Percentiles rank a stretch among this genome's conserved stretches.
phyloP scores from a whole-genome alignment of 2,113 vertebrate genomes.

The Canis aureus region DNA sequence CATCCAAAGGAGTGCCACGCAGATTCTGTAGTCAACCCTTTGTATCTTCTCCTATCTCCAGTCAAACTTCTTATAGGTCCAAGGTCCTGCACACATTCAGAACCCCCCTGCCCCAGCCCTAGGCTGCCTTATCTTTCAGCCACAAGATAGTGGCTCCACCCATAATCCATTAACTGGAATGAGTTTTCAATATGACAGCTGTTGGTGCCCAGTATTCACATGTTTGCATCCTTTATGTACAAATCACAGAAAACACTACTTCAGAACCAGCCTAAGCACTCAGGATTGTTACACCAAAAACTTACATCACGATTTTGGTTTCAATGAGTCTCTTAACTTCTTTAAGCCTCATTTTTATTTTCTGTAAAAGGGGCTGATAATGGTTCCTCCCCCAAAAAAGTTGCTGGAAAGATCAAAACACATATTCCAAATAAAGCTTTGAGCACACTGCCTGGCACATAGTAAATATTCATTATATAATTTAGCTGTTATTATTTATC shows the following conservation, averaged over 20 bases:
- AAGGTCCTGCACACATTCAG: neutral
- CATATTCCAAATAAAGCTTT: neutral
- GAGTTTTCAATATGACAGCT: neutral
- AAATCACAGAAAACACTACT: neutral
- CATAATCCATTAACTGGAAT: neutral
- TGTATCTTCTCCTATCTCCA: neutral
- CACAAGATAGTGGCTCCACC: neutral
- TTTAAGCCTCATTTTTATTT: neutral
- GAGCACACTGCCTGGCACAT: neutral
- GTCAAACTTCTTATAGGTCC: neutral
- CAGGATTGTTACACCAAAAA: neutral
- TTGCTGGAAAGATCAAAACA: conserved; percentile 4
- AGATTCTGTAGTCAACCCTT: neutral
- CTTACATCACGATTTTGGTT: neutral
- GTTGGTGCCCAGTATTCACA: neutral
- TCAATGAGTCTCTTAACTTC: neutral
- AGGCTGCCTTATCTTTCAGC: neutral
- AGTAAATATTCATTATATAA: neutral
- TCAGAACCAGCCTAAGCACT: neutral
- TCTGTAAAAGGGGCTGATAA: neutral
- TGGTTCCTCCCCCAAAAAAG: neutral
- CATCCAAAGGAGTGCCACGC: neutral
- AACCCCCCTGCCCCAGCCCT: too few relatives aligned
- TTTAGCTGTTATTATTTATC: neutral
- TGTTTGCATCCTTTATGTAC: neutral